A percentile compares a stretch with the other conserved stretches of the same genome.
phyloP scores from a whole-genome alignment of 2,797 vertebrate genomes.

The Masticophis lateralis region DNA sequence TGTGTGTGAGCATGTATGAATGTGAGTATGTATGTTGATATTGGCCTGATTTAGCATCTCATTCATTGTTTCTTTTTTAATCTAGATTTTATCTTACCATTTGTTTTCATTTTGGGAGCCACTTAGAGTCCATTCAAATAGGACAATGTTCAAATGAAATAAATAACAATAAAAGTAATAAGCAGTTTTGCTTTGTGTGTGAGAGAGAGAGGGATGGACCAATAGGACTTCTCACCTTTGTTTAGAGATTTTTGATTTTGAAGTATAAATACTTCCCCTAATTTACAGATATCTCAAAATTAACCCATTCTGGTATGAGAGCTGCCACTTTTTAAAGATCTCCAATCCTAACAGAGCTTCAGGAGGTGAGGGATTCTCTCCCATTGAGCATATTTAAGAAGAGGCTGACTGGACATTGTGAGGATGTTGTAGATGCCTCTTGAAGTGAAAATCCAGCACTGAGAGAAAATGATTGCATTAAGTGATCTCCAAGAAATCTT shows the following conservation, averaged over 20 bases:
- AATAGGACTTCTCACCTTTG: not conserved
- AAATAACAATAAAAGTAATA: not conserved
- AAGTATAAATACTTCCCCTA: not conserved
- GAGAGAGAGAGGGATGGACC: not conserved
- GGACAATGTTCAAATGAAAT: not conserved
- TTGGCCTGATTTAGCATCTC: not conserved
- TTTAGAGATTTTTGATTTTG: not conserved
- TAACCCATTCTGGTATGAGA: not conserved
- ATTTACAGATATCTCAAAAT: not conserved
- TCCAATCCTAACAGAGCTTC: not conserved
- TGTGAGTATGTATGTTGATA: not conserved
- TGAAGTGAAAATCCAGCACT: not conserved
- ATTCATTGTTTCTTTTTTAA: not conserved
- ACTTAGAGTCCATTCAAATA: not conserved
- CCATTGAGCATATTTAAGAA: not conserved
- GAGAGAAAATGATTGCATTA: not conserved
- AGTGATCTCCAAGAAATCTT: not conserved
- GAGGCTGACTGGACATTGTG: not conserved
- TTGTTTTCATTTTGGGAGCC: not conserved
- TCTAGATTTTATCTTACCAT: not conserved
- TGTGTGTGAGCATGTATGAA: not conserved
- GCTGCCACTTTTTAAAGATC: not conserved
- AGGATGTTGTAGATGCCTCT: not conserved
- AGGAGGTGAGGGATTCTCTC: not conserved
- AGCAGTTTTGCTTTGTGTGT: not conserved